These are phyloP conservation scores for Corvus cornix DNA, from an alignment of 2,113 vertebrate species.

Conservation along the genomic window DNA sequence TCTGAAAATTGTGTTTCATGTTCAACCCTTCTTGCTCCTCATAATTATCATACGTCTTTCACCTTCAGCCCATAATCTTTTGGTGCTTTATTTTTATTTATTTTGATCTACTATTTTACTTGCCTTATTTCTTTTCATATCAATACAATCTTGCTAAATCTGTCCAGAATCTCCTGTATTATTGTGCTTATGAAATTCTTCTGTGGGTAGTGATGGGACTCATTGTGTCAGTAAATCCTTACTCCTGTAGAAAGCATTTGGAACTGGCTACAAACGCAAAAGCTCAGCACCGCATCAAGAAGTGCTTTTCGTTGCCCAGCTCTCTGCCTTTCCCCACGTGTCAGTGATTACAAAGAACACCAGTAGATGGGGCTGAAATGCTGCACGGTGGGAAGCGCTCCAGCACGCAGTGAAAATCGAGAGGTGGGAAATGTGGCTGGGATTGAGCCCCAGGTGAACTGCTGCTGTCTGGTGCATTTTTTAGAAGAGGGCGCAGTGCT, in stretches of 20 bases:
- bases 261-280: not conserved
- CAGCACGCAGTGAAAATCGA: accelerated
- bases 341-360: not conserved
- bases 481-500: slow-evolving; percentile 15
- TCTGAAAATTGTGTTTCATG: not conserved
- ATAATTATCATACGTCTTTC: not conserved
- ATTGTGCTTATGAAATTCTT: not conserved
- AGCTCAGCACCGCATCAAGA: not conserved
- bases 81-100: not conserved
- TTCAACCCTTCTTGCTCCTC: not conserved
- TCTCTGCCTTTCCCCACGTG: not conserved
- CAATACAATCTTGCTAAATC: not conserved
- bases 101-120: not conserved
- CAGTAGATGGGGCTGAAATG: not conserved
- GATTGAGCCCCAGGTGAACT: not conserved
- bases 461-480: not conserved
- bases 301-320: not conserved
- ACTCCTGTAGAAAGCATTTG: not conserved
- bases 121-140: not conserved
- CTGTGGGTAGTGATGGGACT: not conserved
- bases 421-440: no score
- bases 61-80: not conserved
- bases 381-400: not conserved
- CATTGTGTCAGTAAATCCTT: not conserved
- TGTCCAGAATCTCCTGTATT: not conserved